Conservation (phyloP, 1,140 invertebrate genomes). For the Penaeus vannamei region DNA sequence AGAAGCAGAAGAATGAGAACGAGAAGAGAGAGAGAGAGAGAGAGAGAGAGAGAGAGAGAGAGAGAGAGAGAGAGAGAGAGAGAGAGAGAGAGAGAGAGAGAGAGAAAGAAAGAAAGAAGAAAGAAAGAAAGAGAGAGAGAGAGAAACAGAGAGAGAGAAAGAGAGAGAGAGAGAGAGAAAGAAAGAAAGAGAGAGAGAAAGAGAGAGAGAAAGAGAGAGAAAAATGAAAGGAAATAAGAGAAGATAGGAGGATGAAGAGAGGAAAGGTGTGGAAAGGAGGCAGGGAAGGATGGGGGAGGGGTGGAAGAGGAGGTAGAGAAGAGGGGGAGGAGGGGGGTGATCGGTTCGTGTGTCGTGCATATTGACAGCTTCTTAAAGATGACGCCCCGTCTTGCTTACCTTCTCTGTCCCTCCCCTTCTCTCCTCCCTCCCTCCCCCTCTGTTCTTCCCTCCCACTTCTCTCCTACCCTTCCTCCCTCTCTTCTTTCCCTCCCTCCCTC, state of each 20-base stretch:
- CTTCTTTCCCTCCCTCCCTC: not conserved
- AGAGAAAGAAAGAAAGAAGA: not conserved
- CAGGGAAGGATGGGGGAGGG: not conserved
- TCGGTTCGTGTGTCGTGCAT: constrained; percentile 52
- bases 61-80: constrained; percentile 25
- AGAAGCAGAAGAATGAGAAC: not conserved
- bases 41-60: constrained; percentile 18
- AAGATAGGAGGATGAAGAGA: not conserved
- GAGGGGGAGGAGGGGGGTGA: constrained; percentile 3
- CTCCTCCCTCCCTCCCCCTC: not conserved
- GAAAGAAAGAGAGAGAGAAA: not conserved
- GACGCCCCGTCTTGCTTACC: constrained; percentile 35
- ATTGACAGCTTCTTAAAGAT: constrained; percentile 60
- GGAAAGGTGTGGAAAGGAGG: not conserved
- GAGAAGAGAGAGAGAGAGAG: not conserved
- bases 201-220: constrained; percentile 8
- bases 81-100: not conserved
- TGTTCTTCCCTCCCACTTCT: not conserved
- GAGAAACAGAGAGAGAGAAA: constrained; percentile 32
- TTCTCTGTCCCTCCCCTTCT: not conserved
- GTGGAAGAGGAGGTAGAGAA: constrained; percentile 2
- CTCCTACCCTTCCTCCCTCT: not conserved
- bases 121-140: constrained; percentile 19
- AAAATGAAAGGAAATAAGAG: constrained; percentile 8
- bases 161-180: not conserved